phyloP scores from a whole-genome alignment of 2,888 invertebrate species.

The Diabrotica balteata region DNA sequence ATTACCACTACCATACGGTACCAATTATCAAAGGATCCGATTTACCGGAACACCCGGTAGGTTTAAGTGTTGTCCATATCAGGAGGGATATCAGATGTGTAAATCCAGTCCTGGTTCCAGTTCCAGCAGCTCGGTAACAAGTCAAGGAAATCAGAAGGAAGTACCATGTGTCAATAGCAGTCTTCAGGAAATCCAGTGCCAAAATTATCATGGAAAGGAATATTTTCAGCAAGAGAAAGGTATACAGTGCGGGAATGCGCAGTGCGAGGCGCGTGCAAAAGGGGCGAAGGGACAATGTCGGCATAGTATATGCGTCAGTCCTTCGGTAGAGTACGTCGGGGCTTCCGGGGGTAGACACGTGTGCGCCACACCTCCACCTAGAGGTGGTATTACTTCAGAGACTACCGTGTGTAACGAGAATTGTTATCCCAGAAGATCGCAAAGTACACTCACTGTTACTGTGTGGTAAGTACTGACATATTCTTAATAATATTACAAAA shows the following conservation, averaged over 20 bases:
- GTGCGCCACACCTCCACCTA: conserved; percentile 59
- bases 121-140: conserved; percentile 61
- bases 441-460: conserved; percentile 52
- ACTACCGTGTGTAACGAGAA: conserved; percentile 51
- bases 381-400: conserved; percentile 53
- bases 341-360: conserved; percentile 68
- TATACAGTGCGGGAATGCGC: conserved; percentile 56
- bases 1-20: conserved; percentile 61
- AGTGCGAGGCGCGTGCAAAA: conserved; percentile 48
- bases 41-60: conserved; percentile 51
- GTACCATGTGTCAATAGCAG: conserved; percentile 42
- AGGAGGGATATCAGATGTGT: conserved; percentile 54
- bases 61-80: conserved; percentile 59
- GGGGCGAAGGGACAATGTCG: conserved; percentile 49
- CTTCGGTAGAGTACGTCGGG: conserved; percentile 68
- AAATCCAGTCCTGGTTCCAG: conserved; percentile 63
- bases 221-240: conserved; percentile 58
- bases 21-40: conserved; percentile 57
- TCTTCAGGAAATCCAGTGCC: conserved; percentile 58
- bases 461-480: conserved; percentile 61
- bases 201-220: conserved; percentile 50
- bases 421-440: conserved; percentile 53
- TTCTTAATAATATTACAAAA: too few relatives aligned
- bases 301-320: conserved; percentile 62
- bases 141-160: conserved; percentile 48